Percentiles rank a stretch among this genome's conserved stretches.
These are phyloP conservation scores for Amazona vittata DNA, from an alignment of 2,113 vertebrate species.

Conservation along the genomic window DNA sequence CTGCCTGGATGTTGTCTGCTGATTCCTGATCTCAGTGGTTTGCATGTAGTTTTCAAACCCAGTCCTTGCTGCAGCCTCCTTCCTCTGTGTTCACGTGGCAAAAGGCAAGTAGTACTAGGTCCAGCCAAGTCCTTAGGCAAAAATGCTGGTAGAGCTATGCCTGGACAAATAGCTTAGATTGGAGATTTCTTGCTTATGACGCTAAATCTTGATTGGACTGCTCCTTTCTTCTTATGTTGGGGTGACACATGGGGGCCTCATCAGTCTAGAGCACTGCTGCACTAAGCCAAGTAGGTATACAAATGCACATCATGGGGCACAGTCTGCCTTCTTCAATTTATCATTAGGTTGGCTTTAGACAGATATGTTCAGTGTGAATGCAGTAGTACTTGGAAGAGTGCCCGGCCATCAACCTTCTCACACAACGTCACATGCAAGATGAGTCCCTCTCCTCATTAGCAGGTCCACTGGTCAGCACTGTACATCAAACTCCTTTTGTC, in stretches of 20 bases:
- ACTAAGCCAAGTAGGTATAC: neutral
- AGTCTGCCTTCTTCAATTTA: neutral
- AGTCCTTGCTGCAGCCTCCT: fast-evolving
- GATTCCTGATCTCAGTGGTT: neutral
- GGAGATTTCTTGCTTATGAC: neutral
- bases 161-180: neutral
- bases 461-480: neutral
- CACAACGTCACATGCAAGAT: fast-evolving
- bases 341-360: neutral
- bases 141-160: neutral
- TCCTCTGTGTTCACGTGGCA: neutral
- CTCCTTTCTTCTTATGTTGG: neutral
- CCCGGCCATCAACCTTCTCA: neutral
- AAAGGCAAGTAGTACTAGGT: neutral
- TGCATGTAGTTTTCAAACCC: neutral
- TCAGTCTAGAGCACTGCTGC: neutral
- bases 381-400: neutral
- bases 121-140: neutral
- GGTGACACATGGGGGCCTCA: neutral
- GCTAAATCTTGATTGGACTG: neutral
- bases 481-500: neutral
- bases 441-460: neutral
- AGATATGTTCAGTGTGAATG: fast-evolving
- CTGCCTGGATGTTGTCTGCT: neutral
- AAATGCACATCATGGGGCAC: neutral